Evolutionary conservation across 92 coral and sea anemone genomes (phyloP).

Genomic region (Palythoa caribaeorum): DNA sequence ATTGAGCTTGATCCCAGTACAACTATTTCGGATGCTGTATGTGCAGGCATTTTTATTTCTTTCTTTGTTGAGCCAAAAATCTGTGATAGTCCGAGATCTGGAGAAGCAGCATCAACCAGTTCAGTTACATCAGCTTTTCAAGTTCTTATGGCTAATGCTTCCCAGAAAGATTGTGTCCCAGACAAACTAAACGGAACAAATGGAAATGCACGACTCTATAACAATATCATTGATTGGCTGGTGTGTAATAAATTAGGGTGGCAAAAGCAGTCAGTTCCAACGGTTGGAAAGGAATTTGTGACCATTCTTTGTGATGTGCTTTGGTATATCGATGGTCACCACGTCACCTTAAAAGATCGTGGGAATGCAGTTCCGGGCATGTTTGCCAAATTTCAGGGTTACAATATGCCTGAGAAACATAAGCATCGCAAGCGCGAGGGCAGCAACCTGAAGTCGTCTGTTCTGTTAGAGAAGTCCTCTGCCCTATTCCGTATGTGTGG

Average conservation of each 20-base stretch:
- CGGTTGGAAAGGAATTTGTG: conserved; percentile 41
- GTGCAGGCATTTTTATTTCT: conserved; percentile 37
- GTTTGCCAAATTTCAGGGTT: conserved; percentile 44
- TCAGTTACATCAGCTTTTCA: conserved; percentile 45
- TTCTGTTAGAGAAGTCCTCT: conserved; percentile 37
- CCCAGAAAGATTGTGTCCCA: conserved; percentile 40
- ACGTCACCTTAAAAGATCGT: conserved; percentile 36
- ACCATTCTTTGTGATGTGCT: conserved; percentile 41
- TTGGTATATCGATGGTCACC: conserved; percentile 53
- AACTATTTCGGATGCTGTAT: conserved; percentile 38
- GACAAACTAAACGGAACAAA: conserved; percentile 33
- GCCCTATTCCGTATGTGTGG: conserved; percentile 52
- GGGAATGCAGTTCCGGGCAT: conserved; percentile 41
- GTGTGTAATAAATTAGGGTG: conserved; percentile 35
- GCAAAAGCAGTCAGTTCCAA: conserved; percentile 23
- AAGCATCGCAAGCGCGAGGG: conserved; percentile 46
- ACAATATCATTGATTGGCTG: conserved; percentile 53
- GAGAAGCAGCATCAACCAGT: conserved; percentile 44
- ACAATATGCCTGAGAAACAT: conserved; percentile 54
- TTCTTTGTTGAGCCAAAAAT: conserved; percentile 37
- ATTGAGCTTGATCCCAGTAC: conserved; percentile 39
- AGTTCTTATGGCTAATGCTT: conserved; percentile 41
- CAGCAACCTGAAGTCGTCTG: conserved; percentile 36
- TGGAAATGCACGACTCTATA: conserved; percentile 41
- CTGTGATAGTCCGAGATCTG: conserved; percentile 30